phyloP scores from a whole-genome alignment of 2,113 vertebrate genomes.

The Amphiprion ocellaris region DNA sequence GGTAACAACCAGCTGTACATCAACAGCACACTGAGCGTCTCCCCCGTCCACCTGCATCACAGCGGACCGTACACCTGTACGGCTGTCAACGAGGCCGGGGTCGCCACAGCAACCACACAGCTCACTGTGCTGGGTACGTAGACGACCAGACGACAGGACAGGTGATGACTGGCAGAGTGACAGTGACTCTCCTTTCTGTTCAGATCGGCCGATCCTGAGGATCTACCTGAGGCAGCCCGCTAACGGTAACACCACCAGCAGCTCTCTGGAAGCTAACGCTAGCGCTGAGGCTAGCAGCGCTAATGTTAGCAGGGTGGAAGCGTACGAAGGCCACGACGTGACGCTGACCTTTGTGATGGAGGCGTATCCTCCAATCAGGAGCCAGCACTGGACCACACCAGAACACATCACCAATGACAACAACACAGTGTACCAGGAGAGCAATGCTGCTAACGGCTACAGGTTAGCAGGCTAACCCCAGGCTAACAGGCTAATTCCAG shows the following conservation, averaged over 20 bases:
- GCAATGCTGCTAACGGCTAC: constrained; percentile 26
- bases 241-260: not conserved
- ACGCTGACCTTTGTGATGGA: constrained; percentile 82
- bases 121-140: constrained; percentile 88
- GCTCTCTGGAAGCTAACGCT: not conserved
- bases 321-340: constrained; percentile 79
- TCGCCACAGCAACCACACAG: constrained; percentile 54
- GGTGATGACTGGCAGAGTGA: not conserved
- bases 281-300: not conserved
- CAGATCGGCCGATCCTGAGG: constrained; percentile 87
- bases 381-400: constrained; percentile 79
- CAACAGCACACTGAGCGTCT: constrained; percentile 72
- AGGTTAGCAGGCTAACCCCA: constrained; percentile 60
- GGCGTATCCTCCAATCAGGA: constrained; percentile 86
- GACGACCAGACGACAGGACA: not conserved
- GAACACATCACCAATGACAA: not conserved
- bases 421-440: constrained; percentile 21
- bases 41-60: constrained; percentile 73
- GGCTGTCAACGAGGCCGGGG: constrained; percentile 74
- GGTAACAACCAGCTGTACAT: not conserved
- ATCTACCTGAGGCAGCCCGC: constrained; percentile 74
- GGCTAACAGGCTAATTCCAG: constrained; percentile 44
- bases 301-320: constrained; percentile 70
- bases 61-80: constrained; percentile 86
- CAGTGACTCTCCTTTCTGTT: not conserved